A percentile compares a stretch with the other conserved stretches of the same genome.
Evolutionary conservation across 2,113 vertebrate species (phyloP).

Genomic region (Pedetes capensis): DNA sequence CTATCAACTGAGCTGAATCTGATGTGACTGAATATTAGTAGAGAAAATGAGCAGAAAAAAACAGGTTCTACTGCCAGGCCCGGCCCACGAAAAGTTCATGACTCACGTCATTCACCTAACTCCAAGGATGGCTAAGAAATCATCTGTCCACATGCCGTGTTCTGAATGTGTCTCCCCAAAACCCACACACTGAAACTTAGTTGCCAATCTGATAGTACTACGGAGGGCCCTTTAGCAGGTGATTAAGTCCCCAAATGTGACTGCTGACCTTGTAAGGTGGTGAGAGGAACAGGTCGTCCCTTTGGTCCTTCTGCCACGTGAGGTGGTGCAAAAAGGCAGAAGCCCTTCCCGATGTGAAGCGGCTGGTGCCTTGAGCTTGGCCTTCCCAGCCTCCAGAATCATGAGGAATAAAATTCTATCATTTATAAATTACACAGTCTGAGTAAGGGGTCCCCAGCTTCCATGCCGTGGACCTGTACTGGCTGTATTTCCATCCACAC

Average conservation of each 20-base stretch:
- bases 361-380: neutral
- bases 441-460: too few relatives aligned
- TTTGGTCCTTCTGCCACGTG: neutral
- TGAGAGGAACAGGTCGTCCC: neutral
- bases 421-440: neutral
- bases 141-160: neutral
- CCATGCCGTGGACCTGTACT: too few relatives aligned
- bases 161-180: neutral
- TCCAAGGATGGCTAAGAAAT: neutral
- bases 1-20: too few relatives aligned
- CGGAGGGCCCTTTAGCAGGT: neutral
- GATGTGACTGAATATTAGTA: too few relatives aligned
- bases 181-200: neutral
- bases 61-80: too few relatives aligned
- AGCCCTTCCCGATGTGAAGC: neutral
- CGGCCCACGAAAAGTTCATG: neutral
- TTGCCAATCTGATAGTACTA: neutral
- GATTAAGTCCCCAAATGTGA: neutral
- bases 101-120: neutral
- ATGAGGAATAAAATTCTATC: neutral
- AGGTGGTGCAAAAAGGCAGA: neutral
- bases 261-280: neutral
- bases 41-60: too few relatives aligned
- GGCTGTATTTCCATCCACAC: too few relatives aligned
- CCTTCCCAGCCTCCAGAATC: neutral